Evolutionary conservation across 2,797 vertebrate genomes (phyloP), one percentile per base, ranked within the genome.

Genomic region (Ctenopoma multispine): DNA sequence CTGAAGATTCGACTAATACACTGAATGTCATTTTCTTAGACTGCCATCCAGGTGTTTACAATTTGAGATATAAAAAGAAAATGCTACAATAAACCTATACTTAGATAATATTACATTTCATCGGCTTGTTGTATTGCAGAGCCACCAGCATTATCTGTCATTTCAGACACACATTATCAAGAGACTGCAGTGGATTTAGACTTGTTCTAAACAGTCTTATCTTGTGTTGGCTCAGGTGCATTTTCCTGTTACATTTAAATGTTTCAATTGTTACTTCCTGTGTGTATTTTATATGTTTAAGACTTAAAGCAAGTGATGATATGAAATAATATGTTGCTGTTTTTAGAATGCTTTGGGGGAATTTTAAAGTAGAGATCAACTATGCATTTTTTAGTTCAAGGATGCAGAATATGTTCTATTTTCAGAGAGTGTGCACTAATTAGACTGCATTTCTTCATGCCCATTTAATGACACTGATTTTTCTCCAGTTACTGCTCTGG

Each of bases 381-480:
- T 74, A 65, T 72, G 15, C 57, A 41, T 34, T 74, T 79, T 80
- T 64, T 46, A 74, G 67, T 75, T 81, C 74, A 79, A 74, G 77
- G 78, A 81, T 67, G 76, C 60, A 74, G 63, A 75, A 27, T 34
- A 40, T 80, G 84, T 48, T 72, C 84, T 82, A 82, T 82, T 89
- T 90, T 80, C 63, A 77, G 51, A 74, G 63, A 56, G 77, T 69
- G 51, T 64, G 58, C 71, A 38, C 75, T 84, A 90, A 92, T 89
- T 84, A 89, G 79, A 65, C 36, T 75, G 65, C 55, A 48, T 71
- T 65, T 81, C 57, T 65, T 76, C 60, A 46, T 65, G 69, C 61
- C 36, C 46, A 70, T 65, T 41, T 67, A 74, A 75, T 77, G 72
- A 83, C 51, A 54, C 23, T 13, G 59, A 54, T 27, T 64, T 68